Base-by-base conservation (phyloP, 2,113 vertebrate genomes). In the Dinomys branickii region DNA sequence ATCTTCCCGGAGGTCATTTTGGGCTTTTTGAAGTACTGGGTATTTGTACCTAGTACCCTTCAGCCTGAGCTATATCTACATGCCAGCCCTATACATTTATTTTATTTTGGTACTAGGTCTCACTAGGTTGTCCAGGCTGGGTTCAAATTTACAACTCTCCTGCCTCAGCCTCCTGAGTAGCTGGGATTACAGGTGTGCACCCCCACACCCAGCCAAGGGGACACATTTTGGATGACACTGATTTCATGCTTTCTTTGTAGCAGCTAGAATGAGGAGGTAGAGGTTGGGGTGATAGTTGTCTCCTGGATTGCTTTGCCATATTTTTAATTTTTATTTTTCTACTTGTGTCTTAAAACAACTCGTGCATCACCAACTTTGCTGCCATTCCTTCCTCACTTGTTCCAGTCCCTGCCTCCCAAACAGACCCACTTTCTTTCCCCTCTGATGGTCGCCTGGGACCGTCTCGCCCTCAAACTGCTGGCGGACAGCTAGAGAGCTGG, bases 391-490 rank as follows among this genome's bases (percentile, higher is more conserved):
- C 52, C 71, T 92, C n/a, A 3, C 63, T 47, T n/a, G 11, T 83
- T 52, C 10, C 16, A 3, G 33, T 38, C 7, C 22, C 67, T 44
- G 59, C 80, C 30, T 41, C 67, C 71, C 78, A 28, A 59, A 75
- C 41, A n/a, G 2, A 67, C 38, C 56, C 24, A 1, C 24, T 50
- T 77, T 44, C 2, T 33, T 84, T 67, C 88, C 35, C 38, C 47
- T 59, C 22, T 1, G 19, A 30, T 50, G 6, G 67, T n/a, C n/a
- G n/a, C 0, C 0, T 1, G 47, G 52, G 86, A 7, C 35, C 44
- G 4, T 19, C 26, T 67, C 65, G 4, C 44, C 73, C 35, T 1
- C 11, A 20, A 7, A 26, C 47, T 30, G 88, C 44, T 0, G 47
- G n/a, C 71, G 93, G 90, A 52, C 77, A 12, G 78, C 38, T n/a